Conservation (phyloP, 2,113 vertebrate species). For the Smithornis capensis region DNA sequence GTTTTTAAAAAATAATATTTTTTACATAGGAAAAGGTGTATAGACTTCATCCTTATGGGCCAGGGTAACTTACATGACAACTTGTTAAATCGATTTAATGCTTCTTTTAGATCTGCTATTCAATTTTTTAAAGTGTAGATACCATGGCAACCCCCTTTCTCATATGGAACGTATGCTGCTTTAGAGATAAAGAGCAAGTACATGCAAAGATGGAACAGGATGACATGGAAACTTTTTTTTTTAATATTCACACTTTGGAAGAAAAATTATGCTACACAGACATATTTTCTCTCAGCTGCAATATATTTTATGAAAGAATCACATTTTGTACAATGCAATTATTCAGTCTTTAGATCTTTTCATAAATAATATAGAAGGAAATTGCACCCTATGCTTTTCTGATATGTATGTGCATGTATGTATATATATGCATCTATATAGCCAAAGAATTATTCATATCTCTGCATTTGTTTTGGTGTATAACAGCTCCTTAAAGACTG, state of each 20-base stretch:
- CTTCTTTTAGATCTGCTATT: constrained; percentile 72
- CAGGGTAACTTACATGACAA: constrained; percentile 69
- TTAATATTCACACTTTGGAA: background rate
- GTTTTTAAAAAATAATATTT: background rate
- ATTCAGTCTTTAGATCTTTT: background rate
- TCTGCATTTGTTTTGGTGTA: background rate
- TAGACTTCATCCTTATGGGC: constrained; percentile 29
- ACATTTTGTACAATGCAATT: background rate
- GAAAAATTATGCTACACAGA: background rate
- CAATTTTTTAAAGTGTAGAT: constrained; percentile 69
- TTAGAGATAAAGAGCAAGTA: constrained; percentile 70
- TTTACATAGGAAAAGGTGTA: constrained; percentile 14
- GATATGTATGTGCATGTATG: background rate
- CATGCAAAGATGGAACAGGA: constrained; percentile 64
- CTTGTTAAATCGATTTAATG: constrained; percentile 71
- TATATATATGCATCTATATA: background rate
- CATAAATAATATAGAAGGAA: background rate
- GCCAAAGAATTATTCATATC: background rate
- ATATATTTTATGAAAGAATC: background rate
- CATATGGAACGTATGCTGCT: constrained; percentile 66
- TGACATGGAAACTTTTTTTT: constrained; percentile 59
- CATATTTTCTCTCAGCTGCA: background rate
- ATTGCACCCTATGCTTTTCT: background rate
- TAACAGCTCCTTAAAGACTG: background rate
- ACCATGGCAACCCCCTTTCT: constrained; percentile 70